These are phyloP conservation scores for Colletes collaris DNA, from an alignment of 2,888 invertebrate species.

Conservation along the genomic window DNA sequence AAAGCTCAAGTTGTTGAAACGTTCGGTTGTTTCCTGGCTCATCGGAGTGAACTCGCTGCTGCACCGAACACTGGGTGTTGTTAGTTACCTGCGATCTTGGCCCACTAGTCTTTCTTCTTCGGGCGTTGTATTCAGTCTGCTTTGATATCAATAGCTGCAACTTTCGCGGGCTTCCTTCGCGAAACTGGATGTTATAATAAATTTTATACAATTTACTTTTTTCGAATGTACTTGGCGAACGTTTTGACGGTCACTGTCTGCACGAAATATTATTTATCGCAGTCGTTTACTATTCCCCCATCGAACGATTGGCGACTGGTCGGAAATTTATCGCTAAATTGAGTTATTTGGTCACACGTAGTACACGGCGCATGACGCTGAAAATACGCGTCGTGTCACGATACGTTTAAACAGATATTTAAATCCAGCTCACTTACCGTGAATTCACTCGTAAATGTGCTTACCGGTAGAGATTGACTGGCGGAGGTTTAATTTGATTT, in stretches of 20 bases:
- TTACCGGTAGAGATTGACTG: neutral
- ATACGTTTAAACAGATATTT: conserved; percentile 14
- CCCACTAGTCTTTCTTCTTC: neutral
- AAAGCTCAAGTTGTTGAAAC: conserved; percentile 15
- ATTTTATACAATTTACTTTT: too few relatives aligned
- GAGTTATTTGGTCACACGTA: conserved; percentile 3
- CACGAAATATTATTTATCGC: neutral
- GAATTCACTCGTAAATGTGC: conserved; percentile 11
- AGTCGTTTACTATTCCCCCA: neutral
- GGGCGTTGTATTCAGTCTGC: too few relatives aligned
- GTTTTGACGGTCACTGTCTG: neutral
- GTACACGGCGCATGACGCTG: neutral
- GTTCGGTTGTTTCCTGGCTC: conserved; percentile 15
- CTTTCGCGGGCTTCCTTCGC: too few relatives aligned
- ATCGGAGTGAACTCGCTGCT: conserved; percentile 27
- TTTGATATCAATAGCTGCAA: too few relatives aligned
- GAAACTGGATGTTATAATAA: too few relatives aligned
- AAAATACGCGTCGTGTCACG: neutral
- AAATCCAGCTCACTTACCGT: neutral
- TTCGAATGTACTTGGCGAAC: neutral
- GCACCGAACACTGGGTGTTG: conserved; percentile 11
- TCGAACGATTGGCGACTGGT: neutral
- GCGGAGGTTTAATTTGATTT: conserved; percentile 17
- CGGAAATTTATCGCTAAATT: conserved; percentile 1
- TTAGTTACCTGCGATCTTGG: neutral